Base-by-base conservation (phyloP, 2,888 invertebrate genomes). In the Tetragnatha montana region DNA sequence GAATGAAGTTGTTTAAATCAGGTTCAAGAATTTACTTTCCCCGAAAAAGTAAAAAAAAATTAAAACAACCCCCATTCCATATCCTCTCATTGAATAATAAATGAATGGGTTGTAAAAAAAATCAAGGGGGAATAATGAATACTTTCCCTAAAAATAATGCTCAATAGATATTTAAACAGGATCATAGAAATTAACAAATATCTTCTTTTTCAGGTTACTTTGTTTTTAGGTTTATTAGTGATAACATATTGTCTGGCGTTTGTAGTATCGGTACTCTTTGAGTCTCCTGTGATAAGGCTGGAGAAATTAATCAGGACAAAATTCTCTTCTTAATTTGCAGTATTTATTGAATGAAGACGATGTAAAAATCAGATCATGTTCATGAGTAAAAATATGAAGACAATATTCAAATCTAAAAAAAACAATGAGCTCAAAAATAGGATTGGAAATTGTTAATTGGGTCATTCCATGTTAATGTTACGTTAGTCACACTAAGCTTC, bases 201-300 rank as follows among this genome's bases (percentile, higher is more conserved):
- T 69, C 49, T 75, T 73, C 0, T 74, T 7, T 88, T 82, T 82
- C 73, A 88, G 89, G 76, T 89, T 6, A 1, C 60, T 6, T 22
- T 49, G 7, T 85, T 74, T 70, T 22, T 85, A n/a, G 85, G 85
- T 12, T 81, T 89, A 8, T 19, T 85, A 14, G 22, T 89, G 21
- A 19, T 81, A 10, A 69, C 89, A 0, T 89, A 85, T 60, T 70
- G 47, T 14, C 21, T 80, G 2, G 68, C 89, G 8, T 14, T 85
- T 19, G 19, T 69, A 0, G 49, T 71, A 8, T 68, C 89, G 6
- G 51, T 89, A 35, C 70, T 76, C 6, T 76, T 89, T 70, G 89
- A 89, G 60, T 89, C 89, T 75, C 89, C 89, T 14, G 69, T 81
- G 35, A 81, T 89, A 60, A 70, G 75, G 49, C 47, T 89, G 35